Evolutionary conservation across 1,140 invertebrate genomes (phyloP).

Genomic region (Ruditapes philippinarum): DNA sequence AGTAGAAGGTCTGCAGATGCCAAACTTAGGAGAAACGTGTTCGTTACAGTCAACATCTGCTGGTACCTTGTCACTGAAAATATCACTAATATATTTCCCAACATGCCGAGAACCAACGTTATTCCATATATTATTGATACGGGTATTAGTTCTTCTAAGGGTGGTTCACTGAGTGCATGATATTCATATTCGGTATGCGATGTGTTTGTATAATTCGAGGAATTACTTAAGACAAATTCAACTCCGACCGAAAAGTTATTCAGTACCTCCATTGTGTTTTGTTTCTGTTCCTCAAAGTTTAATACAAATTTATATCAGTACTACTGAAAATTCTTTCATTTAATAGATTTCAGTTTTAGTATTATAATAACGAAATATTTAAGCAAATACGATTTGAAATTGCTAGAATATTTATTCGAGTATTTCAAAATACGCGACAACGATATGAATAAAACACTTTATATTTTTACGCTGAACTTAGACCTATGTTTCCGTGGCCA

Average conservation of each 20-base stretch:
- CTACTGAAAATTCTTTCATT: too few species aligned
- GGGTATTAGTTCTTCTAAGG: slow-evolving; percentile 89
- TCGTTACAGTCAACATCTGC: slow-evolving; percentile 90
- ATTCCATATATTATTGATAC: slow-evolving; percentile 89
- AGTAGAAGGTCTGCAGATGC: slow-evolving; percentile 91
- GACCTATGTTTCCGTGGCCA: too few species aligned
- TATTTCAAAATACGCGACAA: too few species aligned
- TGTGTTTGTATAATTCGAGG: background rate
- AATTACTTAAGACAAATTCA: background rate
- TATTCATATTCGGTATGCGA: slow-evolving; percentile 86
- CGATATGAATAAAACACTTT: too few species aligned
- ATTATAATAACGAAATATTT: too few species aligned
- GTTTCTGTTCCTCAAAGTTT: too few species aligned
- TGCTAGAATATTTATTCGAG: too few species aligned
- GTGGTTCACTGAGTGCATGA: slow-evolving; percentile 81
- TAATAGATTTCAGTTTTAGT: too few species aligned
- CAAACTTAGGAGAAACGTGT: slow-evolving; percentile 90
- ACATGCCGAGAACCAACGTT: slow-evolving; percentile 89
- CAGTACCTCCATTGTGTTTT: too few species aligned
- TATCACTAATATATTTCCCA: slow-evolving; percentile 89
- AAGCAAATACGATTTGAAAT: too few species aligned
- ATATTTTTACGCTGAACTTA: too few species aligned
- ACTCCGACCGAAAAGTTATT: background rate
- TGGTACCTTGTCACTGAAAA: slow-evolving; percentile 88
- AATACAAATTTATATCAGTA: too few species aligned